Conservation (phyloP, 2,888 invertebrate species). For the Tillus elongatus region DNA sequence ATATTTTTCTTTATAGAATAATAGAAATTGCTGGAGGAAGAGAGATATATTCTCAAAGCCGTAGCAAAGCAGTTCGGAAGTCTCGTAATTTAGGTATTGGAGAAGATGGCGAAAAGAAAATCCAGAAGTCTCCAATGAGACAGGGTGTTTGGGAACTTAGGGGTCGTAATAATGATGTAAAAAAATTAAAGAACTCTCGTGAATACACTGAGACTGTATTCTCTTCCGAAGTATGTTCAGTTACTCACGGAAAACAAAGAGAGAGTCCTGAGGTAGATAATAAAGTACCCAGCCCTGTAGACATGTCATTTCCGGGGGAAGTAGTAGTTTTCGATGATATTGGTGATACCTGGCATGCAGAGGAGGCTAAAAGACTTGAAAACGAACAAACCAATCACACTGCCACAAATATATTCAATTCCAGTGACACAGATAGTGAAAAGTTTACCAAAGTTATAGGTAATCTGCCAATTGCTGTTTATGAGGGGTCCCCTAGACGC, state of each 20-base stretch:
- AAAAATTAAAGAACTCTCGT: constrained; percentile 40
- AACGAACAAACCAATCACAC: constrained; percentile 29
- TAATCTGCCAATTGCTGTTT: constrained; percentile 83
- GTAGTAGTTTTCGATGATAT: constrained; percentile 82
- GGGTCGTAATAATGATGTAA: constrained; percentile 41
- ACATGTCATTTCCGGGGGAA: constrained; percentile 61
- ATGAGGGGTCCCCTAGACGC: constrained; percentile 82
- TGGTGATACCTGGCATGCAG: constrained; percentile 72
- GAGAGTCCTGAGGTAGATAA: constrained; percentile 35
- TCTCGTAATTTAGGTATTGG: constrained; percentile 45
- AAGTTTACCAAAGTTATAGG: constrained; percentile 63
- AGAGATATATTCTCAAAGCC: constrained; percentile 74
- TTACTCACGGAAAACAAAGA: constrained; percentile 39
- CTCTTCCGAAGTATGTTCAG: constrained; percentile 52
- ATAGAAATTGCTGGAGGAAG: constrained; percentile 73
- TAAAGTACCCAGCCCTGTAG: constrained; percentile 49
- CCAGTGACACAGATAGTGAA: constrained; percentile 33
- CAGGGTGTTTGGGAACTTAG: constrained; percentile 52
- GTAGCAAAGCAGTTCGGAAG: constrained; percentile 68
- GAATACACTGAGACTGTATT: constrained; percentile 55
- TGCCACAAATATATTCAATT: constrained; percentile 30
- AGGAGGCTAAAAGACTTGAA: constrained; percentile 25
- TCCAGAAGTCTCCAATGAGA: constrained; percentile 46
- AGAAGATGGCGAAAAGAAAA: constrained; percentile 40
- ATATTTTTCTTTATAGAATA: constrained; percentile 44